Base-by-base conservation (phyloP, 2,888 invertebrate species). In the Sthenelais limicola region DNA sequence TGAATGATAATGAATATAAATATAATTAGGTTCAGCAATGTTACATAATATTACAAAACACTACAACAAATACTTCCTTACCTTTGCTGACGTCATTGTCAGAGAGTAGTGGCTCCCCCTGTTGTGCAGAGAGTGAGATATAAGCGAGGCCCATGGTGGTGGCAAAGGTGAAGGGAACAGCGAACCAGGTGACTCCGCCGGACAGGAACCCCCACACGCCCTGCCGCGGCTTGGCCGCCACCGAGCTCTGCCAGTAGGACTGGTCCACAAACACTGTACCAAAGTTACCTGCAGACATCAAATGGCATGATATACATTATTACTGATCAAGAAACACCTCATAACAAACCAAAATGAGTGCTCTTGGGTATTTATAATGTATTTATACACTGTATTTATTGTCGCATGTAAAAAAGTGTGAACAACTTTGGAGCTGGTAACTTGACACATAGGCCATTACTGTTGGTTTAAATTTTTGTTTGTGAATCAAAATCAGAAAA, bases 241-340 rank as follows among this genome's bases (percentile, higher is more conserved):
- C 86, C 21, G 83, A 82, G 74, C 85, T 85, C 78, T 88, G 88
- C 87, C 88, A 88, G 74, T 87, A 88, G 0, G 87, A 84, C 78
- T 88, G 88, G 77, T 88, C 88, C 32, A 87, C 85, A 73, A 86
- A 88, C 3, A 88, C 86, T 0, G 88, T 86, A 3, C 87, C 87
- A 74, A 88, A 88, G 71, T 87, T 87, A 26, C 87, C 88, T 85
- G 75, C 9, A 30, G n/a, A n/a, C n/a, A 62, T 32, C 15, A 62
- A 24, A 21, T 30, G 30, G 18, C 18, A 18, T 21, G 7, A 9
- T 43, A 12, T 43, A 43, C 43, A 43, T 18, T 43, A 43, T 18
- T 43, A 43, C 43, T 18, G 43, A 43, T 12, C 18, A 43, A 18
- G 12, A 43, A 43, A 43, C n/a, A n/a, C n/a, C n/a, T n/a, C n/a